Evolutionary conservation across 2,113 vertebrate species (phyloP).

Genomic region (Lethenteron camtschaticum): DNA sequence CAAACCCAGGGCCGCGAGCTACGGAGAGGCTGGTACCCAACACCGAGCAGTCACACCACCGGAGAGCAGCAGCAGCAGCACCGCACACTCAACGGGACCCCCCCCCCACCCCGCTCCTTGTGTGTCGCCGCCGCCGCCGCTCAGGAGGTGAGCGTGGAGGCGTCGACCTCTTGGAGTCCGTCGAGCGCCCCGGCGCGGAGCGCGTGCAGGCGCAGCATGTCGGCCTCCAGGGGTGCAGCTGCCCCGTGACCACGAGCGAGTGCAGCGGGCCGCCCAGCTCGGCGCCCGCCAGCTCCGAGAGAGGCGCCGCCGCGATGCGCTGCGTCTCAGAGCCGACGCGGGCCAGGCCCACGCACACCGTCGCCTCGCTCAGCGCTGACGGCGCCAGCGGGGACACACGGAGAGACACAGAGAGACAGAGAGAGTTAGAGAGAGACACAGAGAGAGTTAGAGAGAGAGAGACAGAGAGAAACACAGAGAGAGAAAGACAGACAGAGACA

Average conservation of each 20-base stretch:
- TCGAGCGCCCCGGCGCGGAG: neutral
- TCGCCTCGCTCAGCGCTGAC: constrained; percentile 29
- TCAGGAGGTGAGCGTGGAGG: too few relatives aligned
- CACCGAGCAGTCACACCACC: too few relatives aligned
- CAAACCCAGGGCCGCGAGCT: too few relatives aligned
- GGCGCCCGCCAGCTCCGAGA: constrained; percentile 42
- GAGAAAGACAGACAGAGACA: too few relatives aligned
- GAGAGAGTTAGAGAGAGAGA: too few relatives aligned
- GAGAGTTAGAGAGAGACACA: neutral
- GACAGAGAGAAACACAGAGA: too few relatives aligned
- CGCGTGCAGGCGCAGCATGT: constrained; percentile 60
- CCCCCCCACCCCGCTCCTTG: too few relatives aligned
- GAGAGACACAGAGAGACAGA: neutral
- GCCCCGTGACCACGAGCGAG: constrained; percentile 53
- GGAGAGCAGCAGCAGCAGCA: too few relatives aligned
- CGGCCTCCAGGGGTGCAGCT: constrained; percentile 62
- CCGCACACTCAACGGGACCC: too few relatives aligned
- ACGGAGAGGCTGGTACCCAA: too few relatives aligned
- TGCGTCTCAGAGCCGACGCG: constrained; percentile 60
- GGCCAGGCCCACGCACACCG: constrained; percentile 42
- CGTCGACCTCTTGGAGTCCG: too few relatives aligned
- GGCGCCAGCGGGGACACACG: neutral
- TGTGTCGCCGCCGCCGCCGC: too few relatives aligned
- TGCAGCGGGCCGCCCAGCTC: constrained; percentile 59
- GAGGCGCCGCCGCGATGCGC: constrained; percentile 31